These are phyloP conservation scores for Agraylea sexmaculata DNA, from an alignment of 1,140 invertebrate species.

Conservation along the genomic window DNA sequence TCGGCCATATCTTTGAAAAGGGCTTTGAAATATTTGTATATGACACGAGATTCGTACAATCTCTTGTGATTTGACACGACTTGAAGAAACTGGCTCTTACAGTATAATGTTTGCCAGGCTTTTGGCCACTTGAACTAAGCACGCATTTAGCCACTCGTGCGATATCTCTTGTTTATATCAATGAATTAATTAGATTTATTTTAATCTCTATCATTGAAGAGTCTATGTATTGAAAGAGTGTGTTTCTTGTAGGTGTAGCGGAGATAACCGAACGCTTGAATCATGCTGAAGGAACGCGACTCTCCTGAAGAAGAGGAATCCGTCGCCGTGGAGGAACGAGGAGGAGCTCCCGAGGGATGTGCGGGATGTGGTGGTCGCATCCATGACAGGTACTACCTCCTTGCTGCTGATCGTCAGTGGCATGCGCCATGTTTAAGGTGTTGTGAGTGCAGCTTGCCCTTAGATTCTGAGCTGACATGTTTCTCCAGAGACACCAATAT, in stretches of 20 bases:
- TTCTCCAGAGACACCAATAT: constrained; percentile 83
- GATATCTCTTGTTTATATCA: background rate
- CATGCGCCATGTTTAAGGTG: constrained; percentile 79
- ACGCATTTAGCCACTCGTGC: too few species aligned
- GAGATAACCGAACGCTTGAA: background rate
- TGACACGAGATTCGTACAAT: too few species aligned
- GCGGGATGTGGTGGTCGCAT: constrained; percentile 38
- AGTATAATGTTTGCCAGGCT: too few species aligned
- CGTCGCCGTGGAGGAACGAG: constrained; percentile 28
- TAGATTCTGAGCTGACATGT: constrained; percentile 80
- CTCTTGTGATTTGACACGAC: too few species aligned
- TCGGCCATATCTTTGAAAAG: too few species aligned
- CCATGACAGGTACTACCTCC: constrained; percentile 60
- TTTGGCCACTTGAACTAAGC: too few species aligned
- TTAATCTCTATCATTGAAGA: background rate
- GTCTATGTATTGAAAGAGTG: background rate
- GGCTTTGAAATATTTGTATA: too few species aligned
- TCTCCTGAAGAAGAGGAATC: constrained; percentile 31
- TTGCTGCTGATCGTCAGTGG: constrained; percentile 82
- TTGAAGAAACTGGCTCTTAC: too few species aligned
- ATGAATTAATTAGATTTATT: background rate
- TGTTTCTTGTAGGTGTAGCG: background rate
- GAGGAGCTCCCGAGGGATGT: constrained; percentile 32
- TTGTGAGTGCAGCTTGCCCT: constrained; percentile 69
- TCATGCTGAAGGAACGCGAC: constrained; percentile 38